Conservation (phyloP, 2,113 vertebrate species). For the Panthera tigris region DNA sequence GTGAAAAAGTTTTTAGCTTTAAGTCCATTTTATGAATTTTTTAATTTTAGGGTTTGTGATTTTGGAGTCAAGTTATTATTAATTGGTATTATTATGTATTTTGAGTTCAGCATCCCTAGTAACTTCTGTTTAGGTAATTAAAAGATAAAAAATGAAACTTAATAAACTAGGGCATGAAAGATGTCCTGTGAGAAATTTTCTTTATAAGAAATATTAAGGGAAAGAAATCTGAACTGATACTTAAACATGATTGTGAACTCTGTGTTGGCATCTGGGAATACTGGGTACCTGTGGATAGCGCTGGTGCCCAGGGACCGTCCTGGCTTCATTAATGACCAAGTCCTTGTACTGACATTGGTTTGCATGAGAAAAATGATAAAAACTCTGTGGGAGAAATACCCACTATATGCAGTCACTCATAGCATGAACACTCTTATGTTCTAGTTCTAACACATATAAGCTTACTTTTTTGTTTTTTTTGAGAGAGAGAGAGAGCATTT, state of each 20-base stretch:
- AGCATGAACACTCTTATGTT: not conserved
- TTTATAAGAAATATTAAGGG: constrained; percentile 3
- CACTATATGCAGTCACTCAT: not conserved
- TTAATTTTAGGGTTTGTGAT: not conserved
- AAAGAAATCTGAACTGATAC: not conserved
- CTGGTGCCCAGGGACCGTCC: not conserved
- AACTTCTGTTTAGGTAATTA: not conserved
- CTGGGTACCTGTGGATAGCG: too few relatives aligned
- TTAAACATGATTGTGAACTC: not conserved
- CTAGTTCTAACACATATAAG: not conserved
- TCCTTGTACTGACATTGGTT: not conserved
- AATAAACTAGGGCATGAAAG: not conserved
- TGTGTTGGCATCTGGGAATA: not conserved
- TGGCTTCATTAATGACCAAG: not conserved
- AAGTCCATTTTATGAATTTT: not conserved
- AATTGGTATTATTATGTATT: not conserved
- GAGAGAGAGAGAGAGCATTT: too few relatives aligned
- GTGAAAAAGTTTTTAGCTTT: not conserved
- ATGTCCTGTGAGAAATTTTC: not conserved
- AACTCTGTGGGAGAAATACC: not conserved
- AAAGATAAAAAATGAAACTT: constrained; percentile 19
- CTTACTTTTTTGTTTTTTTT: not conserved
- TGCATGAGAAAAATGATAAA: constrained; percentile 8
- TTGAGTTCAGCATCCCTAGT: not conserved
- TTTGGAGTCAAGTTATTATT: not conserved